Evolutionary conservation across 2,888 invertebrate genomes (phyloP), one percentile per base, ranked within the genome.

Genomic region (Sisyra terminalis): DNA sequence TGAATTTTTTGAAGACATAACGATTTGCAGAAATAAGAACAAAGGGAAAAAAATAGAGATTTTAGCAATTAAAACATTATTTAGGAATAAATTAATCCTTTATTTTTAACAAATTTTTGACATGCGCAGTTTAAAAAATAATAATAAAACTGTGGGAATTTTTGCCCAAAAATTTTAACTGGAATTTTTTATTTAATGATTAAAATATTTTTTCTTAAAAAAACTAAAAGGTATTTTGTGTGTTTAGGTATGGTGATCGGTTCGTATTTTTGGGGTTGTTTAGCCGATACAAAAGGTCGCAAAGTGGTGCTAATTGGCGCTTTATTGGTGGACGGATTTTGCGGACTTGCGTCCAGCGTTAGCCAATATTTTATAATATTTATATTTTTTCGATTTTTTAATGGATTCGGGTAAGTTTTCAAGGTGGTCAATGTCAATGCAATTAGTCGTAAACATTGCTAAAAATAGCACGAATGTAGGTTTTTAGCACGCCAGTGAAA

Each of bases 231-330:
- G 18, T 38, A 32, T 39, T 9, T 24, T 7, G 40, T 42, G 46
- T 46, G 47, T 50, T 2, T 53, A 80, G 84, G 85, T 48, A 85
- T 85, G 84, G 72, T 85, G 40, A 61, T 85, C 52, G 85, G 85
- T 13, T 84, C 83, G 35, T 85, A 84, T 63, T 80, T 84, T 61
- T 85, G 84, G 84, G 85, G 85, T 39, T 82, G 82, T 57, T 66
- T 85, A 54, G 85, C 85, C 47, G 85, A 85, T 57, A 83, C 82
- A 8, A 82, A 80, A 53, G 85, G 85, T n/a, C 70, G 85, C 44
- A 80, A 78, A 57, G 59, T 71, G 8, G 82, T 83, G 40, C 63
- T 85, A 50, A 79, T 84, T 41, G 75, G 75, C 35, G 76, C 83
- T 3, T 65, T 85, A 42, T 58, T 84, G 37, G 69, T 82, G 55